Base-by-base conservation (phyloP, 2,797 vertebrate genomes). In the Kryptolebias ocellatus region DNA sequence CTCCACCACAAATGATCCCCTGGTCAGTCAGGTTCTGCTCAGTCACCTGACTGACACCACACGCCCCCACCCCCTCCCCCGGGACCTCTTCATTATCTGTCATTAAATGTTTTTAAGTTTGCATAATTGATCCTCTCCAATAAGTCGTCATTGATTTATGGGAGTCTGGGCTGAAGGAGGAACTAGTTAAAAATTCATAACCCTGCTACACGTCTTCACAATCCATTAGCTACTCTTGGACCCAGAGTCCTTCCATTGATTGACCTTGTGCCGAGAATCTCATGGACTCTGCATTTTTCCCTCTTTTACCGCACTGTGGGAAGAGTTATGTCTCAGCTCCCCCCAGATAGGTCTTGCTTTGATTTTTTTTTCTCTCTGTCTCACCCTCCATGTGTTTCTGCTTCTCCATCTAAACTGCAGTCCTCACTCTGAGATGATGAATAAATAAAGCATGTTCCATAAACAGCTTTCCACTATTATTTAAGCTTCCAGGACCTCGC, bases 41-140 rank as follows among this genome's bases (percentile, higher is more conserved):
- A 10, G 9, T 10, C 37, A 10, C 37, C 37, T 1, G 8, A 46
- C 77, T 87, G 9, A 39, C 37, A 10, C 37, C 37, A 1, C 37
- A 45, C 77, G 87, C 11, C 9, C 71, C 70, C 28, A 75, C 65
- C 64, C 0, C 0, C 71, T 18, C 95, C 90, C 95, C 45, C n/a
- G 95, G 94, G 96, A 93, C 92, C 91, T 92, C 92, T 96, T 98
- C 95, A 98, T 98, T 97, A 96, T 95, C 94, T 98, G 95, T 98
- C 95, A 98, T 98, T 98, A 98, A 98, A 96, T 98, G 96, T 96
- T 98, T 97, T 97, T 95, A 95, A 96, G 95, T 98, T 97, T 98
- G 96, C 96, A 98, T 98, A 98, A 99, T 98, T 99, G 97, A 99
- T 99, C 94, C 83, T 90, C 91, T 87, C 94, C 95, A 96, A 98